phyloP scores from a whole-genome alignment of 2,888 invertebrate genomes.

The Phengaris alcon region DNA sequence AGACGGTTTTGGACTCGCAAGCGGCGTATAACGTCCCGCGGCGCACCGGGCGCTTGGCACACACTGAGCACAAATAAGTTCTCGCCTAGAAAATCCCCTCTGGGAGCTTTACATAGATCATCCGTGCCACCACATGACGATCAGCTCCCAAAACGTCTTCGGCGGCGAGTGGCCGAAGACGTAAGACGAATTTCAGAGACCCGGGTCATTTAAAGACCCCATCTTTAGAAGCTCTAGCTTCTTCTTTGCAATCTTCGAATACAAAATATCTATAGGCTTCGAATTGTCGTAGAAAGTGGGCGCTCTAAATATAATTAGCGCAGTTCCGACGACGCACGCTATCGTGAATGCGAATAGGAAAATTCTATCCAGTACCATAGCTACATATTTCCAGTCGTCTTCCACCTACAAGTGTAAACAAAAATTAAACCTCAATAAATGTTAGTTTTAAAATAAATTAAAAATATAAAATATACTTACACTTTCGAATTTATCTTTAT shows the following conservation, averaged over 20 bases:
- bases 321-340: slow-evolving; percentile 94
- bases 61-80: slow-evolving; percentile 71
- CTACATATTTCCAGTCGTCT: slow-evolving; percentile 99
- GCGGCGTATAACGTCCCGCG: slow-evolving; percentile 62
- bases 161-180: slow-evolving; percentile 85
- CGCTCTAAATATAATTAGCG: slow-evolving; percentile 92
- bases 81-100: slow-evolving; percentile 68
- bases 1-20: slow-evolving; percentile 71
- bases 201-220: slow-evolving; percentile 86
- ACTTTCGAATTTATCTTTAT: slow-evolving; percentile 96
- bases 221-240: slow-evolving; percentile 92
- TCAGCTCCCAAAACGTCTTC: slow-evolving; percentile 81
- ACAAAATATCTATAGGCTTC: slow-evolving; percentile 92
- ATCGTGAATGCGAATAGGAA: slow-evolving; percentile 97
- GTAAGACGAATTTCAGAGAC: slow-evolving; percentile 84
- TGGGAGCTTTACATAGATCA: slow-evolving; percentile 73
- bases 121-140: slow-evolving; percentile 80
- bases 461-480: slow-evolving; percentile 80
- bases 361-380: slow-evolving; percentile 96
- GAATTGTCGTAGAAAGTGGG: slow-evolving; percentile 95
- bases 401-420: slow-evolving; percentile 82
- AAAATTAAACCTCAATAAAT: slow-evolving; percentile 38
- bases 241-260: slow-evolving; percentile 95
- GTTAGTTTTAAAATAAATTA: neutral
- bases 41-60: slow-evolving; percentile 71